phyloP scores from a whole-genome alignment of 2,888 invertebrate species.

The Priocnemis perturbator region DNA sequence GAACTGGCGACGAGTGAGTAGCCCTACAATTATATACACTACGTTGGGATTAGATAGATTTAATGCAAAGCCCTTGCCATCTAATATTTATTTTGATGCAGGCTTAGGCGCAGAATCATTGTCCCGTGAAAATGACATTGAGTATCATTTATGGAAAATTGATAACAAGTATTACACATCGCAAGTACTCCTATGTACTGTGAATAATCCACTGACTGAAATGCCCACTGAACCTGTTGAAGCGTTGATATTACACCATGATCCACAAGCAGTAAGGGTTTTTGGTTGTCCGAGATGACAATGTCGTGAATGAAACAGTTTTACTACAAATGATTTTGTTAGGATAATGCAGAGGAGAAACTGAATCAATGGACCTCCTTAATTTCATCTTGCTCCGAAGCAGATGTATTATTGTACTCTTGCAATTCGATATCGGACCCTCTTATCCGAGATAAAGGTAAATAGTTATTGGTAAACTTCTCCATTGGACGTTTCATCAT shows the following conservation, averaged over 20 bases:
- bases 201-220: conserved; percentile 76
- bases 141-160: conserved; percentile 78
- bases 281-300: conserved; percentile 35
- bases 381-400: conserved; percentile 55
- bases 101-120: conserved; percentile 67
- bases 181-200: conserved; percentile 78
- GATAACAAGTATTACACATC: conserved; percentile 85
- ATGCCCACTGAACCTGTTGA: conserved; percentile 77
- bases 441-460: conserved; percentile 74
- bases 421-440: conserved; percentile 71
- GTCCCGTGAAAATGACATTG: conserved; percentile 61
- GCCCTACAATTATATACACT: conserved; percentile 30
- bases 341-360: conserved; percentile 60
- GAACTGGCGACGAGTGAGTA: conserved; percentile 67
- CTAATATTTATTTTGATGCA: conserved; percentile 35
- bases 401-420: conserved; percentile 66
- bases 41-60: background rate
- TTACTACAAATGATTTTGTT: conserved; percentile 33
- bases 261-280: conserved; percentile 76
- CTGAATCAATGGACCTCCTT: conserved; percentile 63
- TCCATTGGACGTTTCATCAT: background rate
- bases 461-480: conserved; percentile 39
- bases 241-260: conserved; percentile 81
- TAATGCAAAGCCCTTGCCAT: background rate
- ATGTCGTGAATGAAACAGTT: background rate